Base-by-base conservation (phyloP, 1,140 invertebrate genomes). In the Liolophura sinensis region DNA sequence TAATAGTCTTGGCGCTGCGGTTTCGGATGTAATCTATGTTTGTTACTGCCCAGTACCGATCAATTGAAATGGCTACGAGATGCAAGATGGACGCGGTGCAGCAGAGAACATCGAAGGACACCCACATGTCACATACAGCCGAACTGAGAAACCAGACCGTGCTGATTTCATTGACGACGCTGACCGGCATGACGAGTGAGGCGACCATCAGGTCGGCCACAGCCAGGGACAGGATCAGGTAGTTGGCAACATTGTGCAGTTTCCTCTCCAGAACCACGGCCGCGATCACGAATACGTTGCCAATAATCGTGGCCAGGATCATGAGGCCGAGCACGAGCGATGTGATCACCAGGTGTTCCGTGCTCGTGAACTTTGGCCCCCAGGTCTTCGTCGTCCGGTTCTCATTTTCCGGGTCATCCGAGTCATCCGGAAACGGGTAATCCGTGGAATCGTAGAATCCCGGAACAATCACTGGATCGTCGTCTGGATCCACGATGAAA, bases 141-240 rank as follows among this genome's bases (percentile, higher is more conserved):
- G 92, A 90, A 27, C 93, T 93, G 54, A 95, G 85, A 60, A 88
- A 90, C 93, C 93, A 95, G 76, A 91, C 88, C 78, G 88, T 84
- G 69, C 85, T 87, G 66, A 92, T 87, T 87, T 89, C 64, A 48
- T 73, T 62, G 18, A 76, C 65, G 49, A 68, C 74, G n/a, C 60
- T 55, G 14, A 76, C 54, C 9, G 74, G 72, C 72, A 76, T 74
- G 54, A 92, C 85, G 58, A 80, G 68, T 1, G 89, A 88, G 54
- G 95, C 95, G 47, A 97, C 95, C 77, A 97, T 91, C 72, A 97
- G 90, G 84, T 97, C 95, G 60, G 95, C 94, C 69, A 97, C 92
- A 22, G 95, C 95, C 72, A 98, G 85, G 12, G 94, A 96, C 24
- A 93, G 93, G 73, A 97, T 88, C 84, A 97, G 96, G 66, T 97